Evolutionary conservation across 2,113 vertebrate species (phyloP), one percentile per base, ranked within the genome.

Genomic region (Perca flavescens): DNA sequence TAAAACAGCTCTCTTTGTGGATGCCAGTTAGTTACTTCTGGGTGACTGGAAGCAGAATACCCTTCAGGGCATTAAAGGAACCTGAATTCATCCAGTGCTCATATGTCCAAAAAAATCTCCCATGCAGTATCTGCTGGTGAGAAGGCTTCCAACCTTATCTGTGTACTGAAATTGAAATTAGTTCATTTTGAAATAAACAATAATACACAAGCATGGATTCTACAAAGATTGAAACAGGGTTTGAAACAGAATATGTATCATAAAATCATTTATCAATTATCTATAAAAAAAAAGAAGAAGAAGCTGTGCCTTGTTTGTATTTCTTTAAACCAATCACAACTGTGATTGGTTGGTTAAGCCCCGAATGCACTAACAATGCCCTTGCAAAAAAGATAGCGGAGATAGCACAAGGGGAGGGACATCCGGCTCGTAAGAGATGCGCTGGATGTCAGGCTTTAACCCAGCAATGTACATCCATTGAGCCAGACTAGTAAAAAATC

Each of bases 21-120:
- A 79, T 88, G 80, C 87, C 83, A 86, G 77, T 82, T 25, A 4
- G 75, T 90, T 91, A 85, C 82, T 88, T 91, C 89, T 86, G 87
- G 85, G 60, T 92, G 89, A 89, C 74, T 86, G 81, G 67, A 84
- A 68, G 83, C 83, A 85, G 75, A 84, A 86, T 88, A 78, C 17
- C 85, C 85, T 85, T 88, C 16, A 11, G 91, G 90, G 74, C 83
- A 72, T 89, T 63, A 79, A 74, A 75, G 74, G 83, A 85, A 88
- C 75, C 74, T 85, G 82, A 88, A 86, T 86, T 89, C 54, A 83
- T 58, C 63, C 40, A 56, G 31, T 49, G 79, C 72, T 83, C 77
- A 74, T 71, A 56, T 85, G 74, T 54, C 60, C 22, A 60, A 76
- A 81, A 11, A 83, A 64, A 5, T 61, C 54, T 61, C 80, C 6